Base-by-base conservation (phyloP, 2,888 invertebrate genomes). In the Cephus sareptanus region DNA sequence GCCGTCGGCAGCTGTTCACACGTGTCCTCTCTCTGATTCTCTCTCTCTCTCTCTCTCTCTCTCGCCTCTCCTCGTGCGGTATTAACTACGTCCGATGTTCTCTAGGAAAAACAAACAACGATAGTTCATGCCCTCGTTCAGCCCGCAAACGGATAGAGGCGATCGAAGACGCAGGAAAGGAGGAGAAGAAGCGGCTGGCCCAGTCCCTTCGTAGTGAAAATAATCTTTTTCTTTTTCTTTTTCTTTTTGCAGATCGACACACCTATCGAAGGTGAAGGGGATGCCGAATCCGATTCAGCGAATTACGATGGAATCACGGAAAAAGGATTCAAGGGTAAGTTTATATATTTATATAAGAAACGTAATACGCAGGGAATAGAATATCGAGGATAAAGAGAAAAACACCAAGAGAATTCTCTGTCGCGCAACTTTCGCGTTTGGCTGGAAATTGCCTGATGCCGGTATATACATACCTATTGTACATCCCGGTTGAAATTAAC, bases 291-390 rank as follows among this genome's bases (percentile, higher is more conserved):
- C 37, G 90, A 89, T 77, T 84, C 82, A 69, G 85, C 85, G 68
- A 89, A 86, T 83, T 85, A 87, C 77, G 86, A 86, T 77, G 84
- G 85, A 23, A 84, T 85, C 23, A 90, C 90, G 73, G 91, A 91
- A 80, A 91, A 90, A 83, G 91, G 91, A 73, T 91, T 91, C 82
- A 91, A 91, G 85, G 91, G 91, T 91, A 82, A 86, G 89, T 84
- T 69, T 74, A 33, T 70, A 73, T 4, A 75, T 23, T 11, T 13
- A 11, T 11, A 34, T 34, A 9, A 9, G 34, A 12, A 37, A 1
- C 37, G 13, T 12, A 13, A 12, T 37, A 4, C 37, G 37, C 4
- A 4, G 37, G 37, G 13, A 13, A 12, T 12, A 13, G 37, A 12
- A 37, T 37, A 37, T 37, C 37, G 3, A 34, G 12, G 37, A 37